Percentiles rank a stretch among this genome's conserved stretches.
Evolutionary conservation across 2,113 vertebrate species (phyloP).

Genomic region (Salminus brasiliensis): DNA sequence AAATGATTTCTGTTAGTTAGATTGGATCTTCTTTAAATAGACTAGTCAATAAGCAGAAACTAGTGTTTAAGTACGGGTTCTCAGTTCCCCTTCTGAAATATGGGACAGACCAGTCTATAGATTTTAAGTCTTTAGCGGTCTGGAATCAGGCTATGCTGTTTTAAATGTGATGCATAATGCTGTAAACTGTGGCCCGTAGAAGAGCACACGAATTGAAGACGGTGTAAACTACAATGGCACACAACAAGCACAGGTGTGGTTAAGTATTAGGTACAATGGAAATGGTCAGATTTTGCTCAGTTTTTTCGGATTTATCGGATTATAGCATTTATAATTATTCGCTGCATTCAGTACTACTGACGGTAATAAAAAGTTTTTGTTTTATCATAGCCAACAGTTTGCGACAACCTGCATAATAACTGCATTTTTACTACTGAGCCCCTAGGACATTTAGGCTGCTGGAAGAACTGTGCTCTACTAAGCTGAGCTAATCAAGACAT

Average conservation of each 20-base stretch:
- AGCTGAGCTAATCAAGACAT: neutral
- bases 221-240: neutral
- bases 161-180: too few species aligned
- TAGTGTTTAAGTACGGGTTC: neutral
- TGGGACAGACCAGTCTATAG: neutral
- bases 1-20: neutral
- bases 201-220: neutral
- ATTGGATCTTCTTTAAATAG: neutral
- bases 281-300: too few species aligned
- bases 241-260: neutral
- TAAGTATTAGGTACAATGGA: too few species aligned
- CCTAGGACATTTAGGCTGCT: neutral
- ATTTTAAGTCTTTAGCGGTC: neutral
- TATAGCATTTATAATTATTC: too few species aligned
- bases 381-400: neutral
- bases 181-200: neutral
- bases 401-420: neutral
- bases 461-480: neutral
- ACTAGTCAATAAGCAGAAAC: neutral
- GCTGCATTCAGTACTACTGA: too few species aligned
- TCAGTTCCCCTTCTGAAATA: neutral
- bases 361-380: too few species aligned
- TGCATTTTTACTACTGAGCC: neutral
- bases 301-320: too few species aligned
- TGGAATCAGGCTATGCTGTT: neutral